phyloP scores from a whole-genome alignment of 2,888 invertebrate genomes.

The Chesias legatella region DNA sequence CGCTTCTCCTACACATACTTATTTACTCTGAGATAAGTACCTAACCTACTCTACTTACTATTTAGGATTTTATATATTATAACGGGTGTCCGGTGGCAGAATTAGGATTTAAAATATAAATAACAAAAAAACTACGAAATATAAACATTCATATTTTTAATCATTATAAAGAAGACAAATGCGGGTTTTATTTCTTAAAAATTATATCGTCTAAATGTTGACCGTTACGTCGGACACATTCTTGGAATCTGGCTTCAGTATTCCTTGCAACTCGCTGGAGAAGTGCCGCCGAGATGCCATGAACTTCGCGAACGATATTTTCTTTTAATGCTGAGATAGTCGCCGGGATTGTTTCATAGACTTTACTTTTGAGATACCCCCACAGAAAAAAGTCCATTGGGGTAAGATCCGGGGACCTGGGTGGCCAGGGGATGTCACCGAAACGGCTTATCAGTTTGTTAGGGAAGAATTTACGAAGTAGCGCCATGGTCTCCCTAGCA shows the following conservation, averaged over 20 bases:
- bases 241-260: neutral
- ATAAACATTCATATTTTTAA: too few species aligned
- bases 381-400: slow-evolving; percentile 3
- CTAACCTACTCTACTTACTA: too few species aligned
- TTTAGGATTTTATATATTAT: too few species aligned
- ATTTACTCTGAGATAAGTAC: too few species aligned
- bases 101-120: too few species aligned
- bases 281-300: neutral
- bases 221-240: neutral
- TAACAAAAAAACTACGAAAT: too few species aligned
- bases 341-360: neutral
- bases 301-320: neutral
- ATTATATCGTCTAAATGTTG: neutral
- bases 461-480: neutral
- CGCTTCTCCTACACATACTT: too few species aligned
- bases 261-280: neutral
- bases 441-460: neutral
- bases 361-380: neutral
- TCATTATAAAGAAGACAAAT: too few species aligned
- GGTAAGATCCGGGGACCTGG: slow-evolving; percentile 1
- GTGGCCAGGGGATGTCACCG: slow-evolving; percentile 8
- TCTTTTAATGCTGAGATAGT: neutral
- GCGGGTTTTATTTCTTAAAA: slow-evolving; percentile 1
- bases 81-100: too few species aligned
- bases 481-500: neutral